Base-by-base conservation (phyloP, 2,113 vertebrate genomes). In the Podarcis muralis region DNA sequence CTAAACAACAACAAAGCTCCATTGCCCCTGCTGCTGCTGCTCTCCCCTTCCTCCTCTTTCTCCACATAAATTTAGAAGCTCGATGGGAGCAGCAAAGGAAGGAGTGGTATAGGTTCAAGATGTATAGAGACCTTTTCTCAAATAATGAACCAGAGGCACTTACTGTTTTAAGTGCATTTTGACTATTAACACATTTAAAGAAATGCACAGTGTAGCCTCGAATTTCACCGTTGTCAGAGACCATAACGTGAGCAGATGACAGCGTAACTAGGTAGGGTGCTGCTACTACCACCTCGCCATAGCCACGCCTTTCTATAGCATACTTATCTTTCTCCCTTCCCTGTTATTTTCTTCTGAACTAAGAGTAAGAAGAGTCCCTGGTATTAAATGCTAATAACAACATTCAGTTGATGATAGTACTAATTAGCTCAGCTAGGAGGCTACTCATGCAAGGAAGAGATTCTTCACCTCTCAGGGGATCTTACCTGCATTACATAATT, bases 341-440 rank as follows among this genome's bases (percentile, higher is more conserved):
- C 27, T 62, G 65, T 74, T 84, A 53, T 2, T 30, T 74, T 18
- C 57, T 84, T 35, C 68, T 48, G 20, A 72, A 15, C 37, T 85
- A 32, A 30, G 18, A 62, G 81, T 43, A 11, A 11, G 22, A 76
- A 30, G 74, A 40, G 23, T 22, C 25, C 6, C 35, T 65, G 65
- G 37, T 85, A 16, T 13, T 62, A 85, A 85, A 65, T 85, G 16
- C 15, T 43, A 86, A 78, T 13, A 43, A 9, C 6, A 77, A 77
- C 9, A 62, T 43, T n/a, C 35, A 77, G 59, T 48, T 65, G 25
- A 66, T 86, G 59, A 35, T 59, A 59, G 25, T 6, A 22, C 57
- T 86, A 86, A 83, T 81, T 57, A 91, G 43, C 65, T 89, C 84
- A 90, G 77, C 43, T 89, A 93, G 81, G 78, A 91, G 12, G 66